Base-by-base conservation (phyloP, 37 sponge, comb jelly and placozoan species). In the Aphrocallistes beatrix region DNA sequence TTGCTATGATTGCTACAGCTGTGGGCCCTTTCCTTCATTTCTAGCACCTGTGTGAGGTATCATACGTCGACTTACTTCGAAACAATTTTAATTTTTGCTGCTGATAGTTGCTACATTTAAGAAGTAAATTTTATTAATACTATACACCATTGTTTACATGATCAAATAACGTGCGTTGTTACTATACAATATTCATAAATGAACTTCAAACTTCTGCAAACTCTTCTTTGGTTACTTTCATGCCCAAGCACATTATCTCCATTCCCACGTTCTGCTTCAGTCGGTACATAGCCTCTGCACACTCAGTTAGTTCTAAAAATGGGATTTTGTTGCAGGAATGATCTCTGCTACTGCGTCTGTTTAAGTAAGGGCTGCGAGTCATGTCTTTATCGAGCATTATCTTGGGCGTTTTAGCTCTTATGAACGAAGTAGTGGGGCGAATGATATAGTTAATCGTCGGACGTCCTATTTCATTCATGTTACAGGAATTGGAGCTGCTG, bases 361-460 rank as follows among this genome's bases (percentile, higher is more conserved):
- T 60, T 8, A 32, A 25, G 75, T 60, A 25, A 28, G 10, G 75
- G 10, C 10, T 19, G 10, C 34, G 10, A 6, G 75, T 32, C 75
- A 60, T 60, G 34, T 60, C 75, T 60, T 60, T 60, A 28, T 60
- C 75, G 6, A 60, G 75, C 32, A 60, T 60, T 32, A 60, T 60
- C 75, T 60, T 19, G 25, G 75, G 75, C 3, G 75, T 28, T 8
- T 60, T 60, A 6, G 75, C 28, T 13, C n/a, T 60, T 60, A 60
- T 60, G n/a, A 60, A 60, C 28, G 75, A 30, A 13, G 75, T 30
- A 6, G 75, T 60, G 8, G 75, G 75, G 75, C 28, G 75, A 25
- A 60, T 60, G 3, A 30, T 6, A 28, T 19, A 60, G 75, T 25
- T 3, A 30, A 30, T 60, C 1, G 28, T 25, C 3, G 75, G n/a